phyloP scores from a whole-genome alignment of 2,113 vertebrate genomes.

The zebrafish (Danio rerio) region GRCz12tu NC_133198.1:6843501-6844000 shows the following conservation, averaged over 20 bases:
- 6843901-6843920: not conserved
- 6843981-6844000: too few relatives aligned
- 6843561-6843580: constrained; percentile 20
- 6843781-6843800: not conserved
- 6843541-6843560: constrained; percentile 4
- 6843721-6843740: not conserved
- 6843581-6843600: constrained; percentile 6
- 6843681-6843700: not conserved
- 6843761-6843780: not conserved
- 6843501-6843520: not conserved
- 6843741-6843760: not conserved
- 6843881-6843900: not conserved
- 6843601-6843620: constrained; percentile 26
- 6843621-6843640: not conserved
- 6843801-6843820: not conserved
- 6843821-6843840: not conserved
- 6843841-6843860: not conserved
- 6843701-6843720: not conserved
- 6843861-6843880: not conserved
- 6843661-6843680: not conserved
- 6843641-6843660: not conserved
- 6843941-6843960: too few relatives aligned
- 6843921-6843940: too few relatives aligned
- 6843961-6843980: too few relatives aligned
- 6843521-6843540: not conserved